phyloP scores from a whole-genome alignment of 2,888 invertebrate species.

The Lasius platythorax region DNA sequence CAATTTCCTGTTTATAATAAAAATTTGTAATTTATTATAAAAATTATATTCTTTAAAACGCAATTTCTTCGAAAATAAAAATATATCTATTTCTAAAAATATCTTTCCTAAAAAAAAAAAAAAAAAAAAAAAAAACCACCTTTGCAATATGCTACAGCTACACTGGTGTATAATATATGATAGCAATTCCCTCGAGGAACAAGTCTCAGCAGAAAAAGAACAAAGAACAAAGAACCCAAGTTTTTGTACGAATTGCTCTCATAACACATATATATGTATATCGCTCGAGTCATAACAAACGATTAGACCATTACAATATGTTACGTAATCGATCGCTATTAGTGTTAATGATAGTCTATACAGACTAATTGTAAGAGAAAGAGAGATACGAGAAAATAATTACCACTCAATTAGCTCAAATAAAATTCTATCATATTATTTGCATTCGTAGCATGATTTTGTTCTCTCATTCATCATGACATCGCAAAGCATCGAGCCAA shows the following conservation, averaged over 20 bases:
- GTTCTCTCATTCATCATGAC: slow-evolving; percentile 16
- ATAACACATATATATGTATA: slow-evolving; percentile 7
- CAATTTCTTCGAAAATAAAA: not conserved
- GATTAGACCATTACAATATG: not conserved
- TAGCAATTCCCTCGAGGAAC: not conserved
- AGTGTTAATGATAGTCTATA: slow-evolving; percentile 14
- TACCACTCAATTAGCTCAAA: slow-evolving; percentile 36
- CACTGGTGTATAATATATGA: not conserved
- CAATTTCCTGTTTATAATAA: not conserved
- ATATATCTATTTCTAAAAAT: not conserved
- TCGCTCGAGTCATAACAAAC: slow-evolving; percentile 17
- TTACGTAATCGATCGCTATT: slow-evolving; percentile 21
- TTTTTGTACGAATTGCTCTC: slow-evolving; percentile 14
- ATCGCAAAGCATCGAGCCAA: not conserved
- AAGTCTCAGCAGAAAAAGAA: not conserved
- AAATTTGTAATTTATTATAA: not conserved
- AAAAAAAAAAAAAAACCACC: not conserved
- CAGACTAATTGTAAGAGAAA: not conserved
- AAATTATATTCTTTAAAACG: not conserved
- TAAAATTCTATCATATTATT: slow-evolving; percentile 22
- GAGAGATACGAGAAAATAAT: slow-evolving; percentile 18
- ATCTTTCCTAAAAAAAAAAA: not conserved
- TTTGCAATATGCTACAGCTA: not conserved
- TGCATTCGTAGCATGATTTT: slow-evolving; percentile 18
- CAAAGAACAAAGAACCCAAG: not conserved